Percentiles rank a stretch among this genome's conserved stretches.
phyloP scores from a whole-genome alignment of 2,888 invertebrate genomes.

The Latrodectus hesperus region DNA sequence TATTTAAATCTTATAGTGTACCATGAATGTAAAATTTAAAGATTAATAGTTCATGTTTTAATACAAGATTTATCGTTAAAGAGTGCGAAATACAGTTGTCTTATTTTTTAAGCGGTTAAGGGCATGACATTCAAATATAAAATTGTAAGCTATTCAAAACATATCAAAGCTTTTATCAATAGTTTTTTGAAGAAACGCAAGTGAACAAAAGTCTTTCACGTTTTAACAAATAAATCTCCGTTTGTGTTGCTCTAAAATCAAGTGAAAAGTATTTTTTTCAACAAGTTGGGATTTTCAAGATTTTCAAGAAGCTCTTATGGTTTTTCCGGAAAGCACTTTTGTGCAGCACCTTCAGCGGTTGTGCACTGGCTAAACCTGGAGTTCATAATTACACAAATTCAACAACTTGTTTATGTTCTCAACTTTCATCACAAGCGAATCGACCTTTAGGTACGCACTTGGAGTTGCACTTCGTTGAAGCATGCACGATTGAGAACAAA shows the following conservation, averaged over 20 bases:
- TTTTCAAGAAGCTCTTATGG: neutral
- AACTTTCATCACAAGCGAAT: constrained; percentile 34
- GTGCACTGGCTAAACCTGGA: neutral
- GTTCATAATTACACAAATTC: constrained; percentile 62
- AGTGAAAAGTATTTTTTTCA: neutral
- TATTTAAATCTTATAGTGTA: too few relatives aligned
- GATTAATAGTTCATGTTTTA: too few relatives aligned
- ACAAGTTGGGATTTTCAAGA: neutral
- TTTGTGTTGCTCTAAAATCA: neutral
- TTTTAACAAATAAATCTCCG: neutral
- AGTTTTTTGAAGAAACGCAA: too few relatives aligned
- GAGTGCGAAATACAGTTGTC: too few relatives aligned
- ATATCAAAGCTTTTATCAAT: too few relatives aligned
- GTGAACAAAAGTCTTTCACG: too few relatives aligned
- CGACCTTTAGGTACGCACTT: constrained; percentile 37
- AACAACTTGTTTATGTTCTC: constrained; percentile 59
- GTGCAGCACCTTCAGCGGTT: neutral
- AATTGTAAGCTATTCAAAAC: too few relatives aligned
- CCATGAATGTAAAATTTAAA: too few relatives aligned
- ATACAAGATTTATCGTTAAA: too few relatives aligned
- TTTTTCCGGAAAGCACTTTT: neutral
- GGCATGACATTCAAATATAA: too few relatives aligned
- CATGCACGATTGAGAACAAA: constrained; percentile 43
- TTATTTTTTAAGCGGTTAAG: too few relatives aligned
- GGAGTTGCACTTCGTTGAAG: constrained; percentile 33